Conservation (phyloP, 2,888 invertebrate genomes). For the Protonemura montana region DNA sequence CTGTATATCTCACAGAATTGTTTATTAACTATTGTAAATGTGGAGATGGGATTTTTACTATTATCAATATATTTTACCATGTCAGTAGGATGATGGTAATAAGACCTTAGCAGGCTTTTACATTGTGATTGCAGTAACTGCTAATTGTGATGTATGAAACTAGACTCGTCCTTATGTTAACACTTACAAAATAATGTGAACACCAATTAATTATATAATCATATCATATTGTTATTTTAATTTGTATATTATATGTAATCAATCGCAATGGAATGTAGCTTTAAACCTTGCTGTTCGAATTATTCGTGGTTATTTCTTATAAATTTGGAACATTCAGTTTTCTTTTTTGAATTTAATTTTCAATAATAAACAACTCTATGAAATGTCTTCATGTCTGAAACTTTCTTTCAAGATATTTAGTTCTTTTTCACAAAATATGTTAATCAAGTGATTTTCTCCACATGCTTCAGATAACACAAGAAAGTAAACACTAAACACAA, state of each 20-base stretch:
- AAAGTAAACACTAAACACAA: no score
- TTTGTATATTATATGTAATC: constrained; percentile 13
- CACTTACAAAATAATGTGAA: constrained; percentile 39
- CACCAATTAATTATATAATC: constrained; percentile 41
- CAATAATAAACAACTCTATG: constrained; percentile 45
- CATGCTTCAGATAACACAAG: neutral
- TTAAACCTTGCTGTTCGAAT: constrained; percentile 31
- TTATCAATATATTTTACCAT: constrained; percentile 45
- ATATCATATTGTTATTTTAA: constrained; percentile 42
- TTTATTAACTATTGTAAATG: constrained; percentile 76
- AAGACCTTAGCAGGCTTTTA: constrained; percentile 48
- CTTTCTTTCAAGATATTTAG: constrained; percentile 50
- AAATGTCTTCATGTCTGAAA: constrained; percentile 49
- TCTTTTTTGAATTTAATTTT: constrained; percentile 41
- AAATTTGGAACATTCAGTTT: constrained; percentile 44
- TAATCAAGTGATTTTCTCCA: neutral
- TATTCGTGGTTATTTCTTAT: neutral
- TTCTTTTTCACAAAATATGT: neutral
- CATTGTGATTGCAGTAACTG: constrained; percentile 48
- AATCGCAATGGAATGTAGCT: constrained; percentile 47
- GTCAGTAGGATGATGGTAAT: constrained; percentile 48
- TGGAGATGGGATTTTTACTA: constrained; percentile 51
- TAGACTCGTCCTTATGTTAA: constrained; percentile 37
- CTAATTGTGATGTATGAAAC: constrained; percentile 38
- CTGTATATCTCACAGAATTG: constrained; percentile 68